Evolutionary conservation across 1,140 invertebrate species (phyloP), one percentile per base, ranked within the genome.

Genomic region (Ceratina australensis): DNA sequence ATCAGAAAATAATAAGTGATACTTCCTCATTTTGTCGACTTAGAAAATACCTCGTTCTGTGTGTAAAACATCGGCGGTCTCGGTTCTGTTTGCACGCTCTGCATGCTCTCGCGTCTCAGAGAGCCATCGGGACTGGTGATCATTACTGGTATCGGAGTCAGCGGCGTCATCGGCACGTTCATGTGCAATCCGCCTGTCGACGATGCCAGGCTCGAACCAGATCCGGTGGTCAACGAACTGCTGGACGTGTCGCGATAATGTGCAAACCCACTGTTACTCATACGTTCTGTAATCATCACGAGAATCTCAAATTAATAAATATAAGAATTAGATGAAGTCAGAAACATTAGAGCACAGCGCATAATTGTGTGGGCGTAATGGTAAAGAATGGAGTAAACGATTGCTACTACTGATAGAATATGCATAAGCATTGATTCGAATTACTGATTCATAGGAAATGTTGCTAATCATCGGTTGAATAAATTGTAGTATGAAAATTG

Each of bases 101-200:
- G 82, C 64, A 83, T 49, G 64, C 88, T 90, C 26, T 85, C 85
- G n/a, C 87, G 84, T 61, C 86, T 82, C 10, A 81, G 75, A 15
- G 80, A 89, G 42, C 89, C 88, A 18, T 91, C 88, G 0, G 90
- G 88, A 2, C 78, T 75, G n/a, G 89, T 90, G 64, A 91, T 89
- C 84, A 87, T 89, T 33, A 91, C 89, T 22, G 90, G 87, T 69
- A 91, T 91, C 20, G 90, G 89, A 12, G 80, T 65, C 22, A 81
- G 20, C 4, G 67, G 42, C 54, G 76, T 69, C 63, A 64, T 22
- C 8, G 83, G 69, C 7, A 66, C 73, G 72, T 89, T 87, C 75
- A 90, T 89, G 59, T 90, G 89, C 26, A 91, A 61, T 13, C 89
- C 89, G 33, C 89, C 89, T 5, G 74, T 82, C 8, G 89, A 91